Base-by-base conservation (phyloP, 2,797 vertebrate genomes). In the Nyctibius grandis region DNA sequence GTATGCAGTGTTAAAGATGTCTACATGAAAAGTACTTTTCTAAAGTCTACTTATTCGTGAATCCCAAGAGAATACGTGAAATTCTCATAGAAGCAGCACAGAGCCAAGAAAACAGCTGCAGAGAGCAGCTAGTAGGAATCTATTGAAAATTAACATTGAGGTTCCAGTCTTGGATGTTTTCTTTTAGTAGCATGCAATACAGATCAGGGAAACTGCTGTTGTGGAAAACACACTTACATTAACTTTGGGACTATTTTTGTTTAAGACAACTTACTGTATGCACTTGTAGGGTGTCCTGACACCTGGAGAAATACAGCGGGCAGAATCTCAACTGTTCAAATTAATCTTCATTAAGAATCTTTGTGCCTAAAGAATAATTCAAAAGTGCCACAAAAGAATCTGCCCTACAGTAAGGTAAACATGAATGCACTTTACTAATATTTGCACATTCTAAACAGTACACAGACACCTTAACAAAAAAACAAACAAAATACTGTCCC, bases 131-230 rank as follows among this genome's bases (percentile, higher is more conserved):
- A 16, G 7, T 31, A 57, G 5, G 6, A 54, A 53, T 6, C 3
- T n/a, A 15, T 6, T 5, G 6, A 53, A 86, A 81, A 54, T 0
- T 1, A 44, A 38, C 19, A 38, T 1, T 51, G 28, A 42, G 5
- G 10, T n/a, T 76, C 8, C 12, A 26, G 23, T 31, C 14, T 50
- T 60, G 17, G 18, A 53, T 4, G 21, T 85, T 26, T 36, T 26
- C 9, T 57, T 70, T 64, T 21, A 42, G 16, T 9, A 33, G 15
- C 31, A 29, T 20, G 11, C 19, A 63, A 9, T 29, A 47, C 5
- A 63, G n/a, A 61, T 13, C 4, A 47, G 2, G 10, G 15, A 70
- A 81, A 65, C 4, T 60, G 8, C 10, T 56, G 9, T 11, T 87
- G 26, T 15, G 80, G 45, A 80, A 88, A 78, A 63, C 11, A 36